Evolutionary conservation across 2,888 invertebrate genomes (phyloP).

Genomic region (Cheilosia vulpina): DNA sequence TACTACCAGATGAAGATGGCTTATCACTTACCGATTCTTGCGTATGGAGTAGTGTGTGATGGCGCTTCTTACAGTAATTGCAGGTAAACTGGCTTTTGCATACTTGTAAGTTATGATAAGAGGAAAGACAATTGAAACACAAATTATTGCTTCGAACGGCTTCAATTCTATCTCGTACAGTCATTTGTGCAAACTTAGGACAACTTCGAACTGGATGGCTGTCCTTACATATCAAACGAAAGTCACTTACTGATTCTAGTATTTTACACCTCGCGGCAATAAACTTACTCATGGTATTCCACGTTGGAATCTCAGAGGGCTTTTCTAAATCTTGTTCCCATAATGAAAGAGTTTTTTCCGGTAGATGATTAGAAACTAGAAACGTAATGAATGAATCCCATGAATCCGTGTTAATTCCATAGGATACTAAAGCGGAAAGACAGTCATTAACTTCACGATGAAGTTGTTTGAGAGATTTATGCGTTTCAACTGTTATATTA

Average conservation of each 20-base stretch:
- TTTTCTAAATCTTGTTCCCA: neutral
- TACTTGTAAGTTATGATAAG: slow-evolving; percentile 6
- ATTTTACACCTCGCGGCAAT: neutral
- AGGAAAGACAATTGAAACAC: slow-evolving; percentile 29
- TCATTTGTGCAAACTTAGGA: slow-evolving; percentile 9
- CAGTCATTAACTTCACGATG: slow-evolving; percentile 24
- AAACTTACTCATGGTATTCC: slow-evolving; percentile 22
- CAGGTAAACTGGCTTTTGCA: slow-evolving; percentile 12
- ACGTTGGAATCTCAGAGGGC: slow-evolving; percentile 15
- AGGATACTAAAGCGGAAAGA: slow-evolving; percentile 13
- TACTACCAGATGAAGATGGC: neutral
- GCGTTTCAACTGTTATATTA: too few relatives aligned
- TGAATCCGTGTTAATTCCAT: slow-evolving; percentile 21
- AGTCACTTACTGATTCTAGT: slow-evolving; percentile 20
- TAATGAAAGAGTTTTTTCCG: neutral
- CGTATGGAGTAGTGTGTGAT: slow-evolving; percentile 12
- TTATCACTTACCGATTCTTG: neutral
- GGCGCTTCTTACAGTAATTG: slow-evolving; percentile 18
- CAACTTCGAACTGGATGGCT: slow-evolving; percentile 24
- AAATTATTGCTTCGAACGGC: slow-evolving; percentile 11
- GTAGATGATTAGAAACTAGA: neutral
- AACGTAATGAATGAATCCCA: slow-evolving; percentile 26
- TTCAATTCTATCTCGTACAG: slow-evolving; percentile 11
- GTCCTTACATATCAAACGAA: slow-evolving; percentile 1
- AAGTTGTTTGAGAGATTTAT: slow-evolving; percentile 18